A percentile compares a stretch with the other conserved stretches of the same genome.
Evolutionary conservation across 2,888 invertebrate species (phyloP).

Genomic region (Halictus quadricinctus): DNA sequence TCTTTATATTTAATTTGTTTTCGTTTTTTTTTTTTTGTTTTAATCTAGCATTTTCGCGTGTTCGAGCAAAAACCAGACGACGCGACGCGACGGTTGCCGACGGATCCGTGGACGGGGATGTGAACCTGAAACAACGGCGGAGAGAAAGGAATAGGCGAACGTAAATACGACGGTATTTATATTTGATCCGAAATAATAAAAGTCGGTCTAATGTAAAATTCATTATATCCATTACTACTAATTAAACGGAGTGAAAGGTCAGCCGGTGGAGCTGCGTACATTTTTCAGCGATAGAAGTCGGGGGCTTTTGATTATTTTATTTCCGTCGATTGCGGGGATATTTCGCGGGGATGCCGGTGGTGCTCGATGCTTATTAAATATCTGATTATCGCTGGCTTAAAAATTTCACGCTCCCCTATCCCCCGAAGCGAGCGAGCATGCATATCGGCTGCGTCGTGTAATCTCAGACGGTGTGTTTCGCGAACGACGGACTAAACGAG

Average conservation of each 20-base stretch:
- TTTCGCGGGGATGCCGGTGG: constrained; percentile 26
- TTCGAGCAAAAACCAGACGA: background rate
- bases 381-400: constrained; percentile 35
- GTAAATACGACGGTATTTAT: constrained; percentile 36
- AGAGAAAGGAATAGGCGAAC: background rate
- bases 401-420: constrained; percentile 18
- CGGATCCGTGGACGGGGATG: background rate
- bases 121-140: background rate
- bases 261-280: constrained; percentile 51
- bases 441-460: background rate
- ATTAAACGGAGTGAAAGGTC: constrained; percentile 64
- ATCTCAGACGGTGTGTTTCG: constrained; percentile 52
- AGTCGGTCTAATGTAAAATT: constrained; percentile 66
- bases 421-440: background rate
- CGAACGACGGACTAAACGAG: constrained; percentile 50
- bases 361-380: constrained; percentile 28
- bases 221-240: constrained; percentile 65
- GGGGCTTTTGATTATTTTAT: constrained; percentile 70
- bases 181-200: constrained; percentile 67
- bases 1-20: background rate
- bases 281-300: constrained; percentile 67
- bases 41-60: background rate
- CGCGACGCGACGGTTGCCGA: background rate
- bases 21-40: background rate
- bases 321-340: constrained; percentile 48